Evolutionary conservation across 2,888 invertebrate species (phyloP).

Genomic region (Cosmorhoe ocellata): DNA sequence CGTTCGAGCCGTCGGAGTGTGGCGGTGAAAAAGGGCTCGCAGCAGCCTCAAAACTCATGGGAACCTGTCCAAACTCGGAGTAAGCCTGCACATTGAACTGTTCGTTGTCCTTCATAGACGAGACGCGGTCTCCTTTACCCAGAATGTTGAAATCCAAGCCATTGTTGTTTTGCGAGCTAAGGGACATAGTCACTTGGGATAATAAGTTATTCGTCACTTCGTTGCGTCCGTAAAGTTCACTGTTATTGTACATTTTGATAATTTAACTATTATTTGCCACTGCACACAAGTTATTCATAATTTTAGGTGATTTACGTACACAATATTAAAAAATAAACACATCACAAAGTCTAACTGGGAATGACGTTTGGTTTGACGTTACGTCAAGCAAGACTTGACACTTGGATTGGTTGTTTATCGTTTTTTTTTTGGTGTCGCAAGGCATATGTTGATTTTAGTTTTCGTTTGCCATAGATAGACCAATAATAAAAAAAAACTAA

Average conservation of each 20-base stretch:
- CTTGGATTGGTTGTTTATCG: neutral
- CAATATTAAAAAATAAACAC: conserved; percentile 10
- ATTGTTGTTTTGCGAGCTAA: conserved; percentile 46
- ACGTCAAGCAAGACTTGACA: too few species aligned
- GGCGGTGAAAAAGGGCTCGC: conserved; percentile 1
- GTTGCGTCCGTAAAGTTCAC: conserved; percentile 62
- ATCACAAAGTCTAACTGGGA: neutral
- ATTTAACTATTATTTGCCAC: neutral
- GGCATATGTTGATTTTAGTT: too few species aligned
- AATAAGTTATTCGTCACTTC: conserved; percentile 62
- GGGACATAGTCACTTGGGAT: conserved; percentile 49
- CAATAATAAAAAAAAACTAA: too few species aligned
- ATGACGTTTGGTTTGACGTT: too few species aligned
- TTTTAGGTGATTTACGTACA: neutral
- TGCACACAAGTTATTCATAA: neutral
- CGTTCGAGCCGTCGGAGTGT: neutral
- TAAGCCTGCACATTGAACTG: conserved; percentile 57
- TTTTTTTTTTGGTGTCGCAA: too few species aligned
- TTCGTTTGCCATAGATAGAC: too few species aligned
- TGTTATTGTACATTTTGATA: conserved; percentile 67
- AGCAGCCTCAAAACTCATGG: conserved; percentile 39
- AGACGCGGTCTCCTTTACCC: conserved; percentile 47
- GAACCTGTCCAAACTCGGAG: conserved; percentile 47
- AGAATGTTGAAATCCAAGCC: conserved; percentile 59
- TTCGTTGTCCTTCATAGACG: conserved; percentile 38